Conservation (phyloP, 2,113 vertebrate genomes). For the Corythoichthys intestinalis region DNA sequence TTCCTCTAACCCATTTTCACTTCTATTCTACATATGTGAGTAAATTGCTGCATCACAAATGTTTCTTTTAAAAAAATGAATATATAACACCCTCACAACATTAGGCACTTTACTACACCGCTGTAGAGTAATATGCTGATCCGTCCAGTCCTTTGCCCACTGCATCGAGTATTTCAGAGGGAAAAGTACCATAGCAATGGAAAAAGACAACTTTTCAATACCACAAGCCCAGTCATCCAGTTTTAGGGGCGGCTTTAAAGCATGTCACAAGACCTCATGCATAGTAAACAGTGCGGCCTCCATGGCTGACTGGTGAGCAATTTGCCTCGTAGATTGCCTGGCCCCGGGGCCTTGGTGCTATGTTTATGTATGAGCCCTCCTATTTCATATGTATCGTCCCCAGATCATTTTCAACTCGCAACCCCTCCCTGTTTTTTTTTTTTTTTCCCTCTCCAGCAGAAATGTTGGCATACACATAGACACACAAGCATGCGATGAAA, state of each 20-base stretch:
- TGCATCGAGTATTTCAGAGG: slow-evolving; percentile 47
- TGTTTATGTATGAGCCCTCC: slow-evolving; percentile 77
- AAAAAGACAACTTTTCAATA: slow-evolving; percentile 50
- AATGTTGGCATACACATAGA: slow-evolving; percentile 60
- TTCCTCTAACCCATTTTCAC: neutral
- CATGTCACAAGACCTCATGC: slow-evolving; percentile 95
- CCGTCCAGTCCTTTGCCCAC: slow-evolving; percentile 39
- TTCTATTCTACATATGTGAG: neutral
- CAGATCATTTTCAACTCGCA: slow-evolving; percentile 66
- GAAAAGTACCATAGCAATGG: slow-evolving; percentile 47
- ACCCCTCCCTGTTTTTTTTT: slow-evolving; percentile 34
- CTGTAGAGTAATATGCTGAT: slow-evolving; percentile 37
- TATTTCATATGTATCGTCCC: slow-evolving; percentile 76
- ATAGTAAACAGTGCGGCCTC: slow-evolving; percentile 97
- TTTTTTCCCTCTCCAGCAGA: slow-evolving; percentile 44
- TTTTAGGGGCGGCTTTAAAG: slow-evolving; percentile 97
- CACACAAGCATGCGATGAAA: slow-evolving; percentile 29
- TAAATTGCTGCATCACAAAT: slow-evolving; percentile 6
- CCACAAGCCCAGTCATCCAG: slow-evolving; percentile 57
- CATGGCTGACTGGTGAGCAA: slow-evolving; percentile 91
- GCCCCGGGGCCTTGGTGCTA: slow-evolving; percentile 69
- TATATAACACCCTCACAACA: slow-evolving; percentile 10
- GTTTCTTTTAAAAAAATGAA: slow-evolving; percentile 1
- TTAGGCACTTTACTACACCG: slow-evolving; percentile 23
- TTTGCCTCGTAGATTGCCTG: slow-evolving; percentile 93